Percentiles rank a stretch among this genome's conserved stretches.
Conservation (phyloP, 2,113 vertebrate genomes). For the Corvus moneduloides region DNA sequence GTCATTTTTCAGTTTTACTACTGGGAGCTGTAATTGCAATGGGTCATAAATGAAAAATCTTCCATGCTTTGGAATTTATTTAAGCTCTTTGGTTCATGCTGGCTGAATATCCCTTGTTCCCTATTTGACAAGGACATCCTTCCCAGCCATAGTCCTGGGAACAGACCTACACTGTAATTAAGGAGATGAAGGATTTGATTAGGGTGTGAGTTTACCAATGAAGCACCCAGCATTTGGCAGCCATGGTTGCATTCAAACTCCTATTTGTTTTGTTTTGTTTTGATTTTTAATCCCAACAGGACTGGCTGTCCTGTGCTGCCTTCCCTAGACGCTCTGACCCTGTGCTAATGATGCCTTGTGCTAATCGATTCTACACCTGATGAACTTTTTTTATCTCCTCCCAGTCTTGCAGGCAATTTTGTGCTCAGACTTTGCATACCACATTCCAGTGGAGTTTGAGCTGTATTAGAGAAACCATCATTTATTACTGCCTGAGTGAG, state of each 20-base stretch:
- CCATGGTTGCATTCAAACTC: background rate
- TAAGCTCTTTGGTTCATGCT: background rate
- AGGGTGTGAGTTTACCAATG: constrained; percentile 48
- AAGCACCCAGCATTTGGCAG: constrained; percentile 30
- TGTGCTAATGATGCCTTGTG: constrained; percentile 1
- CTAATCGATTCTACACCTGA: constrained; percentile 13
- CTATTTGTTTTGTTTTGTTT: constrained; percentile 1
- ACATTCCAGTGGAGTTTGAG: background rate
- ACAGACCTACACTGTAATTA: constrained; percentile 50
- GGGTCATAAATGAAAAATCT: background rate
- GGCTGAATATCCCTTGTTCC: background rate
- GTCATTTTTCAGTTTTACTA: background rate
- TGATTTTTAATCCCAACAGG: background rate
- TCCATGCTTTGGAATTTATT: background rate
- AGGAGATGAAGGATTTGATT: constrained; percentile 50
- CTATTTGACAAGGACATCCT: background rate
- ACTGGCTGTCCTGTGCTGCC: background rate
- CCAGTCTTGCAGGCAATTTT: constrained; percentile 2
- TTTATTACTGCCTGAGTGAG: background rate
- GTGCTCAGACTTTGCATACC: background rate
- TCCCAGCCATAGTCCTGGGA: constrained; percentile 41
- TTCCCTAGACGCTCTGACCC: background rate
- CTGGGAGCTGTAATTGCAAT: background rate
- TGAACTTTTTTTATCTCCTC: constrained; percentile 12
- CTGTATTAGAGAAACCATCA: background rate